phyloP scores from a whole-genome alignment of 2,113 vertebrate species.

The Tachysurus fulvidraco region DNA sequence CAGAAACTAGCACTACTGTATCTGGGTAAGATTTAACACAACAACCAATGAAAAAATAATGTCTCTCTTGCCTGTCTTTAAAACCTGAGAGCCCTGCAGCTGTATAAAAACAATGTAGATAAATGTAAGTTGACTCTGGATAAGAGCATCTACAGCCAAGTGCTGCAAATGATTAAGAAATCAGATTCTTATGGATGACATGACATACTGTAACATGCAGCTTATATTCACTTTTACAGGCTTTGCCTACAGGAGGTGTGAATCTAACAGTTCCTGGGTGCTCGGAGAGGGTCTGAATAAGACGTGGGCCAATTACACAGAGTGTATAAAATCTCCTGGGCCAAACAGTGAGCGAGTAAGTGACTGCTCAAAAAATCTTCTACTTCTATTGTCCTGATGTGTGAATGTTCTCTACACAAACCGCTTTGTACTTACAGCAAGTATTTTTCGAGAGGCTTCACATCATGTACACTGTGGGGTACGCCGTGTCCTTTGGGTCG shows the following conservation, averaged over 20 bases:
- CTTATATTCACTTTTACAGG: conserved; percentile 58
- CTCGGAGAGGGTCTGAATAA: conserved; percentile 79
- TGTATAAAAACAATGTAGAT: too few relatives aligned
- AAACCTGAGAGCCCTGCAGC: too few relatives aligned
- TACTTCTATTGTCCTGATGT: not conserved
- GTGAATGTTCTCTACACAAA: not conserved
- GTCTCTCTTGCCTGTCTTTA: too few relatives aligned
- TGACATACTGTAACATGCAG: not conserved
- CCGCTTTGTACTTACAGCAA: conserved; percentile 65
- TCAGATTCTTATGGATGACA: not conserved
- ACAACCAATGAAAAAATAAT: too few relatives aligned
- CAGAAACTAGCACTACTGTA: too few relatives aligned
- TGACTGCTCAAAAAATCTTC: not conserved
- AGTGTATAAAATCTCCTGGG: conserved; percentile 80
- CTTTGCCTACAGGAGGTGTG: conserved; percentile 81
- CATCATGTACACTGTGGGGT: conserved; percentile 85
- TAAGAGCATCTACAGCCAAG: too few relatives aligned
- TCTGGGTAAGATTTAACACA: too few relatives aligned
- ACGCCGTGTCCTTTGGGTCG: conserved; percentile 84
- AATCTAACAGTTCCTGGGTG: conserved; percentile 81
- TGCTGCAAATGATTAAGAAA: not conserved
- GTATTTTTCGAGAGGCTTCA: conserved; percentile 85
- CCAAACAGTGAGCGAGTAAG: conserved; percentile 69
- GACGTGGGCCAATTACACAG: conserved; percentile 86
- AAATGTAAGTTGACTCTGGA: too few relatives aligned